These are phyloP conservation scores for Sebastes diploproa DNA, from an alignment of 2,797 vertebrate genomes.

Conservation along the genomic window DNA sequence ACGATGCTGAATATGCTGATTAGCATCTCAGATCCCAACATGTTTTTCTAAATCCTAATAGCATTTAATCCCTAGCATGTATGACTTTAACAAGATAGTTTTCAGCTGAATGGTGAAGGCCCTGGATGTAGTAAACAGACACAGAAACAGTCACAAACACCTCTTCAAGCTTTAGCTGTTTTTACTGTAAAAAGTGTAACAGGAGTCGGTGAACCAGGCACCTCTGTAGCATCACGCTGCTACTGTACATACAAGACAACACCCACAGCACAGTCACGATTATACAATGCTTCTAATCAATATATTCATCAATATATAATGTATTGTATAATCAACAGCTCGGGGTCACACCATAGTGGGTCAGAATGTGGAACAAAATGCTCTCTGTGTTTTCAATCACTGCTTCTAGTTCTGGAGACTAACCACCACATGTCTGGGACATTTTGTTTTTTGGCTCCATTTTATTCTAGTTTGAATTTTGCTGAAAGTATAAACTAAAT, in stretches of 20 bases:
- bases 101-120: too few species aligned
- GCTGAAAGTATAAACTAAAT: not conserved
- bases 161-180: conserved; percentile 29
- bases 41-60: too few species aligned
- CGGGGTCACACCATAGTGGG: conserved; percentile 10
- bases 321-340: conserved; percentile 46
- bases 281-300: conserved; percentile 58
- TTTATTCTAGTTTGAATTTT: not conserved
- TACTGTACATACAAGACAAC: conserved; percentile 62
- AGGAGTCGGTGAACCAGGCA: conserved; percentile 60
- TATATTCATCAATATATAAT: conserved; percentile 44
- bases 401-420: not conserved
- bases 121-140: too few species aligned
- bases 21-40: too few species aligned
- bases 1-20: too few species aligned
- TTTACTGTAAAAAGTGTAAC: conserved; percentile 67
- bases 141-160: not conserved
- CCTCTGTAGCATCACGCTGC: conserved; percentile 54
- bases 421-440: not conserved
- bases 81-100: too few species aligned
- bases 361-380: conserved; percentile 6
- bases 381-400: not conserved
- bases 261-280: conserved; percentile 49
- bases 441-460: not conserved
- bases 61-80: too few species aligned